Conservation (phyloP, 2,113 vertebrate genomes). For the Hippocampus mohnikei region DNA sequence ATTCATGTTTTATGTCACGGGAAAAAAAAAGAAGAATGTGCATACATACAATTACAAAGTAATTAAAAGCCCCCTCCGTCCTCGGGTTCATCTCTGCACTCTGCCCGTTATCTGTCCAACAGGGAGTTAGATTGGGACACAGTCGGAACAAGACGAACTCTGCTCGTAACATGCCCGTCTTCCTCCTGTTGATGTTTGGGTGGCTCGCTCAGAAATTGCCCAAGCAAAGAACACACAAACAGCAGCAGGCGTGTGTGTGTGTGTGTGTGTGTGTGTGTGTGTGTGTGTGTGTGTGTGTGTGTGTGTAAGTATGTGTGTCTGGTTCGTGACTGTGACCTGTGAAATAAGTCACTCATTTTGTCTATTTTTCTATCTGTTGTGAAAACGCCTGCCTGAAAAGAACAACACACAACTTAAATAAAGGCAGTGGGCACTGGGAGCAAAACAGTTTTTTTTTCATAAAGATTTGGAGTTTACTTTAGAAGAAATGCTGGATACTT, state of each 20-base stretch:
- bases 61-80: background rate
- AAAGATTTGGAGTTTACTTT: background rate
- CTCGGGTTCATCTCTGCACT: slow-evolving; percentile 19
- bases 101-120: slow-evolving; percentile 52
- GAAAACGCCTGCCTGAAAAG: background rate
- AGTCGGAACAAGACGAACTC: slow-evolving; percentile 58
- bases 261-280: slow-evolving; percentile 17
- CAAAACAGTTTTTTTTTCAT: background rate
- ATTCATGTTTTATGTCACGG: slow-evolving; percentile 1
- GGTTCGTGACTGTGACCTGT: background rate
- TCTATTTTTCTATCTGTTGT: background rate
- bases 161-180: slow-evolving; percentile 45
- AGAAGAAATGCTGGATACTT: background rate
- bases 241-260: slow-evolving; percentile 20
- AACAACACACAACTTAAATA: background rate
- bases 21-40: background rate
- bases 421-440: background rate
- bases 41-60: slow-evolving; percentile 7
- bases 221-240: slow-evolving; percentile 36
- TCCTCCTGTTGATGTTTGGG: slow-evolving; percentile 52
- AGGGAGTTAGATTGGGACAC: slow-evolving; percentile 47
- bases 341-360: background rate
- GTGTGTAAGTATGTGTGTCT: background rate
- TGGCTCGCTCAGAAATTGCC: slow-evolving; percentile 41
- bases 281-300: slow-evolving; percentile 6